A percentile compares a stretch with the other conserved stretches of the same genome.
Evolutionary conservation across 2,797 vertebrate genomes (phyloP).

Genomic region (Linurgus olivaceus): DNA sequence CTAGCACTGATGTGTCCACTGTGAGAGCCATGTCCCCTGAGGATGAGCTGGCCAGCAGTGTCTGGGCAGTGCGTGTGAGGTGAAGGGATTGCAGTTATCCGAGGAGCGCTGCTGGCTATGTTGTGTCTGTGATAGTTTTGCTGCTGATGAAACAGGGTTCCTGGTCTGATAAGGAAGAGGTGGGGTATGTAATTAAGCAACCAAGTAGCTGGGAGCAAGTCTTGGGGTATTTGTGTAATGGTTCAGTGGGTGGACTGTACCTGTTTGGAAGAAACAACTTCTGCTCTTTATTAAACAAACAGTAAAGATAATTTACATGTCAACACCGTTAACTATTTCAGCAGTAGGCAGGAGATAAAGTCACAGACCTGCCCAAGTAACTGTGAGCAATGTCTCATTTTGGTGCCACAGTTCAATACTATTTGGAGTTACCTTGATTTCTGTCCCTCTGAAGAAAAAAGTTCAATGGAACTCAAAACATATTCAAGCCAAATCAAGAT

Average conservation of each 20-base stretch:
- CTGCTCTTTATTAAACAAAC: conserved; percentile 6
- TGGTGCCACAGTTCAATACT: not conserved
- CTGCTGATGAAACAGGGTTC: conserved; percentile 29
- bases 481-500: not conserved
- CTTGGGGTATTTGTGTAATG: conserved; percentile 13
- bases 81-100: not conserved
- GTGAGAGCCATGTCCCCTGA: not conserved
- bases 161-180: conserved; percentile 30
- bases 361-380: not conserved
- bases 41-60: not conserved
- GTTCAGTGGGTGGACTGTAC: conserved; percentile 30
- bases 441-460: not conserved
- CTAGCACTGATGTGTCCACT: not conserved
- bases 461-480: not conserved
- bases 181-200: conserved; percentile 19
- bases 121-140: not conserved
- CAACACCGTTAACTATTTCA: conserved; percentile 46
- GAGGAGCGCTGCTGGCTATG: not conserved
- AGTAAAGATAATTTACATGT: conserved; percentile 34
- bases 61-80: not conserved
- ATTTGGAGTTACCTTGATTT: not conserved
- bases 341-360: not conserved
- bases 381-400: conserved; percentile 13
- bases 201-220: conserved; percentile 11
- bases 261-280: not conserved